These are phyloP conservation scores for Mormyrus lacerda DNA, from an alignment of 2,113 vertebrate genomes.

Conservation along the genomic window DNA sequence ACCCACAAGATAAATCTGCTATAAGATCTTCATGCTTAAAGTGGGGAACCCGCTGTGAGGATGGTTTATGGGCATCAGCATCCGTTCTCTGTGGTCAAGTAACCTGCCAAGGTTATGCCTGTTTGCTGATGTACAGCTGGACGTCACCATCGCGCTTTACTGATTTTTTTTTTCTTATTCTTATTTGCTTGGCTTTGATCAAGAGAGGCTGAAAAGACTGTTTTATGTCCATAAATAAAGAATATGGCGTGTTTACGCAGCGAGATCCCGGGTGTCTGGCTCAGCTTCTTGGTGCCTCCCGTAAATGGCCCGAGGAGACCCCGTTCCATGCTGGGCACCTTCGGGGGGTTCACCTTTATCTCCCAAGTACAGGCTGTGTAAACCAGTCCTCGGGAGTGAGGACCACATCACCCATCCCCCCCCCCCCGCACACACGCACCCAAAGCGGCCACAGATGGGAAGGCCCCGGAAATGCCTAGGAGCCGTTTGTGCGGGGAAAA, in stretches of 20 bases:
- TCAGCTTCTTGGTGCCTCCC: background rate
- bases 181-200: background rate
- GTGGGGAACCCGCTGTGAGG: background rate
- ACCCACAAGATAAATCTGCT: background rate
- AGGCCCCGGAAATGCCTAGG: too few relatives aligned
- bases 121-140: background rate
- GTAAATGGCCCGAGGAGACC: background rate
- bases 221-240: background rate
- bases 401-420: background rate
- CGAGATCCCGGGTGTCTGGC: background rate
- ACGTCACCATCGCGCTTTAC: background rate
- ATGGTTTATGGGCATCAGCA: background rate
- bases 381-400: background rate
- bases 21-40: background rate
- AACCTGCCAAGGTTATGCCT: background rate
- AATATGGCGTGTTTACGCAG: background rate
- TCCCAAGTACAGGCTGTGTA: background rate
- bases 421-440: background rate
- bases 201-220: background rate
- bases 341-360: background rate
- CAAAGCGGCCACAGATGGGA: background rate
- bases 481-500: background rate
- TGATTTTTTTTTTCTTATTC: background rate
- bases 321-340: too few relatives aligned
- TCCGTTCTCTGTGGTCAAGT: background rate